Base-by-base conservation (phyloP, 2,113 vertebrate genomes). In the Sinocyclocheilus anshuiensis region DNA sequence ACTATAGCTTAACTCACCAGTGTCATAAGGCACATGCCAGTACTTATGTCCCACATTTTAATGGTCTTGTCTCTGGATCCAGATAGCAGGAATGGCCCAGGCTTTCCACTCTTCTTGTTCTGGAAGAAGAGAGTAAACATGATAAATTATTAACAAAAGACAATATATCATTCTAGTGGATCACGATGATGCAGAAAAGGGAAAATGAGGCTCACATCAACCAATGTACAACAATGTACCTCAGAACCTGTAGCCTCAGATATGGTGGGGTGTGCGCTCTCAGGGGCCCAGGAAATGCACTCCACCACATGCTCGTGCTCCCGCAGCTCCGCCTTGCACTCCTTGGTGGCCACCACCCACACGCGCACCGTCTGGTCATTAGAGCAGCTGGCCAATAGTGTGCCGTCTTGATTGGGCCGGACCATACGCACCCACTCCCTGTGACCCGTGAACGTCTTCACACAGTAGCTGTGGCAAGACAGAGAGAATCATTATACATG, bases 381-480 rank as follows among this genome's bases (percentile, higher is more conserved):
- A 90, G 98, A 99, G 94, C 98, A 98, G 92, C 98, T 99, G 94
- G 98, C 98, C 84, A 99, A 95, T 89, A 99, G 94, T 45, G 98
- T 97, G 93, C 98, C 98, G 20, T 99, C 98, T 93, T 99, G 98
- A 94, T 99, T 99, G 91, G 98, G 98, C 84, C 98, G 95, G 88
- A 99, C 98, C 98, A 99, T 99, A 88, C 98, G 97, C 89, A 99
- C 98, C 98, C 98, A 99, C 91, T 99, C 98, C 95, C 98, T 96
- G 94, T 99, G 98, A 89, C 98, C 98, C 26, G 97, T 96, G 92
- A 99, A 99, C 84, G 98, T 99, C 96, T 99, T 99, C 95, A 99
- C 97, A 72, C 98, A 99, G 93, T 99, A 99, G 90, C 98, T 99
- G 78, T 71, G 69, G 0, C 59, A 22, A 39, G 16, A 50, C 33